A percentile compares a stretch with the other conserved stretches of the same genome.
These are phyloP conservation scores for Triplophysa rosa DNA, from an alignment of 2,113 vertebrate species.

Conservation along the genomic window DNA sequence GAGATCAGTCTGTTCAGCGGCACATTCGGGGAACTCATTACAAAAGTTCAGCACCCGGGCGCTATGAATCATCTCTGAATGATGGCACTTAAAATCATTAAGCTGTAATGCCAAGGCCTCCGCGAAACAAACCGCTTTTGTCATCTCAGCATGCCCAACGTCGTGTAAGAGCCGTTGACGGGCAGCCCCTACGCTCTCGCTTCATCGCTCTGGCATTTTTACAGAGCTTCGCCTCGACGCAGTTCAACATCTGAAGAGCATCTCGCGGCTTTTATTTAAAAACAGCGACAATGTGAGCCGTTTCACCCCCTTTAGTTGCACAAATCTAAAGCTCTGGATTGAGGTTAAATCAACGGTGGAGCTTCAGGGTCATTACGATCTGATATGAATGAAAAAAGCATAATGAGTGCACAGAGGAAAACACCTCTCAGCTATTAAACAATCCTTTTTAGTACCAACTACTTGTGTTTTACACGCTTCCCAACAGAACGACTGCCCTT, in stretches of 20 bases:
- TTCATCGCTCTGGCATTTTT: slow-evolving; percentile 5
- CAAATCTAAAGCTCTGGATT: too few species aligned
- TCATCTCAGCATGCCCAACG: not conserved
- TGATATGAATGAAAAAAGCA: not conserved
- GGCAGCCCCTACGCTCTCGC: slow-evolving; percentile 7
- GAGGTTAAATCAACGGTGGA: too few species aligned
- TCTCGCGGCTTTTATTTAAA: not conserved
- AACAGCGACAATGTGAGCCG: too few species aligned
- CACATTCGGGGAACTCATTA: slow-evolving; percentile 24
- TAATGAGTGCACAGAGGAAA: not conserved
- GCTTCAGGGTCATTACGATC: slow-evolving; percentile 10
- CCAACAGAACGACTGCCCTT: not conserved
- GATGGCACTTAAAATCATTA: slow-evolving; percentile 39
- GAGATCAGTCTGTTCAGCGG: not conserved
- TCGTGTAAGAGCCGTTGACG: not conserved
- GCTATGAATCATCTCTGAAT: slow-evolving; percentile 18
- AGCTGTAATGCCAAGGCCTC: slow-evolving; percentile 19
- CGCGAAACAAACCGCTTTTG: slow-evolving; percentile 3
- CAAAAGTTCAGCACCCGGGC: slow-evolving; percentile 6
- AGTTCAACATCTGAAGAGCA: not conserved
- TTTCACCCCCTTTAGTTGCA: too few species aligned
- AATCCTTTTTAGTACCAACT: not conserved
- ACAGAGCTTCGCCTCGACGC: slow-evolving; percentile 3
- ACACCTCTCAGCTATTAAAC: not conserved
- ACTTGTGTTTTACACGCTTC: not conserved